Conservation (phyloP, 2,113 vertebrate genomes). For the Cricetomys ansorgei region DNA sequence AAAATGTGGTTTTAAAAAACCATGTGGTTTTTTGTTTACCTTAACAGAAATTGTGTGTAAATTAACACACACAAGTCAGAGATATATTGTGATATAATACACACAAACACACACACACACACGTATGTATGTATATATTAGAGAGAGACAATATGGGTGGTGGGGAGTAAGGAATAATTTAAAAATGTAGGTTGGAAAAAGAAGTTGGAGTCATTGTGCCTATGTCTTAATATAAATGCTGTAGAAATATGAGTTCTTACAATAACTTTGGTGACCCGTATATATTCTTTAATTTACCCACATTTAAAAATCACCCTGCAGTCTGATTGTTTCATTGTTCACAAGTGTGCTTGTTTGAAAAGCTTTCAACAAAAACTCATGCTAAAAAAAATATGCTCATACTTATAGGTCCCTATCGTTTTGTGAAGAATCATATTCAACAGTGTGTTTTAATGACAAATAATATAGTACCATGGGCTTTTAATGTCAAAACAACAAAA, state of each 20-base stretch:
- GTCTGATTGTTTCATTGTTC: constrained; percentile 23
- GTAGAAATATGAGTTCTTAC: neutral
- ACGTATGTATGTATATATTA: too few relatives aligned
- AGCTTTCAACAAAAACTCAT: constrained; percentile 2
- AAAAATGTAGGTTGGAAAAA: neutral
- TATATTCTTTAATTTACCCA: neutral
- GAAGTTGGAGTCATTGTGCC: neutral
- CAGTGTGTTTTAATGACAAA: neutral
- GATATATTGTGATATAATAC: neutral
- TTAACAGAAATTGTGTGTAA: constrained; percentile 34
- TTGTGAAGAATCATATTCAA: constrained; percentile 15
- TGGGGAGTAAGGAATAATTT: neutral
- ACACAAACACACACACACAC: too few relatives aligned
- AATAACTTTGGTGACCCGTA: neutral
- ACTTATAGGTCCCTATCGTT: neutral
- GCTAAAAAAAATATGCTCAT: neutral
- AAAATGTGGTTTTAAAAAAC: neutral
- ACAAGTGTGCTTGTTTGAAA: neutral
- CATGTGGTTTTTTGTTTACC: neutral
- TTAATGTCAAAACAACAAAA: neutral
- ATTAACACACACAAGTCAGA: neutral
- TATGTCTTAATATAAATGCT: neutral
- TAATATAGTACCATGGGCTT: neutral
- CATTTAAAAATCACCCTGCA: neutral
- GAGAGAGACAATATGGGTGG: too few relatives aligned